phyloP scores from a whole-genome alignment of 2,888 invertebrate genomes.

The Ferrisia virgata region DNA sequence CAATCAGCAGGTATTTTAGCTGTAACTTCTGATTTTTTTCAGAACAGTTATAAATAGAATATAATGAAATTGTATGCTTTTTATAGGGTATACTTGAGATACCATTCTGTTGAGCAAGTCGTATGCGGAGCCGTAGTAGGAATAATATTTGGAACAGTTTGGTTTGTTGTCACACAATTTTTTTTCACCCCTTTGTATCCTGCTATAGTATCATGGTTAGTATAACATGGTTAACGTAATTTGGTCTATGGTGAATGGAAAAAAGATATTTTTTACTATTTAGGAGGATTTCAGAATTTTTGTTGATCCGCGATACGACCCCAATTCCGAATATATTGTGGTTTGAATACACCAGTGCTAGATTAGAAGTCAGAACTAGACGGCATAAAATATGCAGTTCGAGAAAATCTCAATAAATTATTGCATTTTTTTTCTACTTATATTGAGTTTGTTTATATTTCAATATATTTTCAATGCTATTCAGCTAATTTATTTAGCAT shows the following conservation, averaged over 20 bases:
- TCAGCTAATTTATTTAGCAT: background rate
- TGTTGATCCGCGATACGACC: constrained; percentile 83
- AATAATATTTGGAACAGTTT: constrained; percentile 67
- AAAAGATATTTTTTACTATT: constrained; percentile 51
- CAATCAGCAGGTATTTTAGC: constrained; percentile 47
- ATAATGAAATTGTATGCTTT: background rate
- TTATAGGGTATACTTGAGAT: constrained; percentile 75
- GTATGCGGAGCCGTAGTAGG: constrained; percentile 75
- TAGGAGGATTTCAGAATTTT: constrained; percentile 81
- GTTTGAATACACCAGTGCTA: constrained; percentile 87
- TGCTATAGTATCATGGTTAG: constrained; percentile 79
- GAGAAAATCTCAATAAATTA: constrained; percentile 74
- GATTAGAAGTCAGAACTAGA: constrained; percentile 76
- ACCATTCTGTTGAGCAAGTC: constrained; percentile 80
- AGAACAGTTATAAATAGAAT: background rate
- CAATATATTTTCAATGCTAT: background rate
- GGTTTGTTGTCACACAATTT: constrained; percentile 78
- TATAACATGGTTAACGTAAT: constrained; percentile 50
- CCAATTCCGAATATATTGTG: constrained; percentile 87
- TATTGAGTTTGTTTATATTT: background rate
- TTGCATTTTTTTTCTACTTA: constrained; percentile 13
- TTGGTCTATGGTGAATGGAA: constrained; percentile 12
- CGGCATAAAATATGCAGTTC: constrained; percentile 77
- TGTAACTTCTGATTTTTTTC: background rate
- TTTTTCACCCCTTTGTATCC: constrained; percentile 82